Percentiles rank a stretch among this genome's conserved stretches.
phyloP scores from a whole-genome alignment of 2,888 invertebrate genomes.

The Enoplolaimus lenunculus region DNA sequence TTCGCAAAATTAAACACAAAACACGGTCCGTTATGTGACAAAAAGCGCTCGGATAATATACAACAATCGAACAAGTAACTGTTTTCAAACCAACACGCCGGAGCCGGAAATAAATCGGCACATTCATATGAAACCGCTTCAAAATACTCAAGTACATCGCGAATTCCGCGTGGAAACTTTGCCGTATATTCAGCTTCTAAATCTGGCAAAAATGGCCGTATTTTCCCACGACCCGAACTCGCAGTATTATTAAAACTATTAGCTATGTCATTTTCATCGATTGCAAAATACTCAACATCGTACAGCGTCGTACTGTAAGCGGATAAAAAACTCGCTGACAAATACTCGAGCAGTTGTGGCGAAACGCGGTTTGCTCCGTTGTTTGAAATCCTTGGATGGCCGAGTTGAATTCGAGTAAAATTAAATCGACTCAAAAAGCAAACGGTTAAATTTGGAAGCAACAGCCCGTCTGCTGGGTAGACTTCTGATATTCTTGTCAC shows the following conservation, averaged over 20 bases:
- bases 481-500: neutral
- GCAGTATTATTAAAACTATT: too few relatives aligned
- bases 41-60: neutral
- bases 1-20: neutral
- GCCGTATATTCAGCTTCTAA: neutral
- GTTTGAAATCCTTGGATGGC: neutral
- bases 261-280: too few relatives aligned
- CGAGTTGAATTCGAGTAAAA: neutral
- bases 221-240: neutral
- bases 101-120: neutral
- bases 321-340: neutral
- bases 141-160: neutral
- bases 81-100: slow-evolving; percentile 9
- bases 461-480: neutral
- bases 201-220: neutral
- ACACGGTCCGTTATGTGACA: slow-evolving; percentile 12
- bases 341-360: neutral
- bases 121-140: neutral
- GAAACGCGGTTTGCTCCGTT: neutral
- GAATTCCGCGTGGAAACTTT: neutral
- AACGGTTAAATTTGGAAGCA: slow-evolving; percentile 9
- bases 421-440: neutral
- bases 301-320: slow-evolving; percentile 13
- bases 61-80: slow-evolving; percentile 3
- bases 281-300: slow-evolving; percentile 1